phyloP scores from a whole-genome alignment of 2,888 invertebrate genomes.

The Ophion costatus region DNA sequence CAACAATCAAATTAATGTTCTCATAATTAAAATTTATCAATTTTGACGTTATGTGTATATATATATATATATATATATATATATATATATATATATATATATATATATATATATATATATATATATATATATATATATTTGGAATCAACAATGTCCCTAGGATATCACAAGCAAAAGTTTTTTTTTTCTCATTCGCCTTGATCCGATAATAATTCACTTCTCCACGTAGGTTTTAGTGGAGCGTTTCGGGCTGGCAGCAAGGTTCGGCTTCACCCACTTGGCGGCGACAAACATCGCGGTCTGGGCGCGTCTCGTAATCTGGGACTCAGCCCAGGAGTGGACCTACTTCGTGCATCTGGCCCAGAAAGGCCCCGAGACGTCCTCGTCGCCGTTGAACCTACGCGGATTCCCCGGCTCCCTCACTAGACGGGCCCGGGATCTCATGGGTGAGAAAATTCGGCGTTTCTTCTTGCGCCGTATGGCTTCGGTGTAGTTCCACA shows the following conservation, averaged over 20 bases:
- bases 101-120: too few relatives aligned
- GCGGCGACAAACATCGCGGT: constrained; percentile 85
- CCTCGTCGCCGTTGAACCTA: constrained; percentile 82
- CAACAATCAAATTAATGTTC: too few relatives aligned
- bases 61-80: too few relatives aligned
- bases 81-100: too few relatives aligned
- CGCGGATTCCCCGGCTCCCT: constrained; percentile 83
- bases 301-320: constrained; percentile 85
- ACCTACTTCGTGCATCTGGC: constrained; percentile 84
- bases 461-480: neutral
- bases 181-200: too few relatives aligned
- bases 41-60: too few relatives aligned
- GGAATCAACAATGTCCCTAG: neutral
- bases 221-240: constrained; percentile 84
- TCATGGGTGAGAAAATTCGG: constrained; percentile 73
- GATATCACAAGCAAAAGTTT: too few relatives aligned
- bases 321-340: constrained; percentile 85
- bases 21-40: too few relatives aligned
- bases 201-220: neutral
- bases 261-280: constrained; percentile 85
- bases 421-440: constrained; percentile 78
- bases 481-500: neutral
- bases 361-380: constrained; percentile 77
- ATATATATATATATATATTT: too few relatives aligned
- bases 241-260: constrained; percentile 84